Evolutionary conservation across 2,113 vertebrate genomes (phyloP), one percentile per base, ranked within the genome.

Genomic region (Lipotes vexillifer): DNA sequence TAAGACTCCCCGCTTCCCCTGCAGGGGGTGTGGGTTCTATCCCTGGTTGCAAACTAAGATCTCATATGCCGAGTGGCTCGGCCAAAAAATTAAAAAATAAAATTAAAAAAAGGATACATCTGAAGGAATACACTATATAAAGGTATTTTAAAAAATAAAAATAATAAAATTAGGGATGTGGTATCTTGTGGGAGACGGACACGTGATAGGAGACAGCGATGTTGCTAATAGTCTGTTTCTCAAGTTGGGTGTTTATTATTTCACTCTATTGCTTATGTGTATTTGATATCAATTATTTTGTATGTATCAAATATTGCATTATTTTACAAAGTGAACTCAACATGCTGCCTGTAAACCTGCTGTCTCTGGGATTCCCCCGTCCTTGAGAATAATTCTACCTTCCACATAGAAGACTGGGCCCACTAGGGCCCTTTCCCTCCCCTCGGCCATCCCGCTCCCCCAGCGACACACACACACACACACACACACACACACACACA

Each of bases 191-290:
- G n/a, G 2, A 41, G 80, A 66, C 3, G 17, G 57, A 55, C 55
- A 52, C 46, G 23, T 36, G 68, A n/a, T 63, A 20, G 12, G 33
- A 61, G 20, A 33, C 4, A 1, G 41, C 0, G 0, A 66, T 66
- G 52, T 38, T 46, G 18, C 57, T 74, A 21, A 52, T 33, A 20
- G 52, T 80, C 11, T 77, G 25, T 33, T 71, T 63, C 41, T 69
- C 88, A 33, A 61, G 21, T 20, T 33, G 18, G 52, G 41, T 38
- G 29, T 33, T 49, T 38, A 31, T 83, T 25, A 68, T 27, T 59
- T 86, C 33, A 69, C 17, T 29, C 52, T 72, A 65, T 71, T 52
- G 44, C 36, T 78, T 71, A n/a, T 49, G 63, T 44, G 23, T 55
- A 85, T 41, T 17, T 52, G 63, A 86, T 27, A n/a, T 49, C 15